Base-by-base conservation (phyloP, 2,113 vertebrate genomes). In the Phoxinus phoxinus region DNA sequence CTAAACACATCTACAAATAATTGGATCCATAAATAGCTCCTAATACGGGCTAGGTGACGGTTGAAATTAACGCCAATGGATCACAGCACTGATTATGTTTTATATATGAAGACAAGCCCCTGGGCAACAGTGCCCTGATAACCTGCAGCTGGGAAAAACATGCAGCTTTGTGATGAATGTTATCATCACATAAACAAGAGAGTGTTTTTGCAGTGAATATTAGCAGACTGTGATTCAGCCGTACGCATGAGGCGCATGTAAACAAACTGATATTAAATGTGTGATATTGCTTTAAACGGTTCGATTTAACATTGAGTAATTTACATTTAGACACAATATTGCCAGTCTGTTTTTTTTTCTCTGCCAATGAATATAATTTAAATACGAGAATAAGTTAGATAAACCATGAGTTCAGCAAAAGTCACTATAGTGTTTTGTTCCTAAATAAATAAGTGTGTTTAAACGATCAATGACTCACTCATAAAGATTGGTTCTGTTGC, bases 1-100 rank as follows among this genome's bases (percentile, higher is more conserved):
- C 63, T 56, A 71, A 67, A 84, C 61, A 59, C 46, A 78, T 84
- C 63, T 56, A 5, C 30, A 69, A 73, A 65, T 87, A 84, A 89
- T 84, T 84, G 81, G 51, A 86, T 86, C 53, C 51, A 84, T 82
- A 84, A 86, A 87, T 89, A 84, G 67, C 75, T 32, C 25, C 80
- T 75, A 74, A 89, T 86, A 59, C 30, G 76, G 35, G 21, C 53
- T 76, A 10, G 69, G 11, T 80, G 75, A 73, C 17, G 79, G 46
- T 59, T 27, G 41, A 65, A 83, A 85, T 73, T 59, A 86, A 27
- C 19, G 15, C 17, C 17, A 44, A 82, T 35, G 21, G 59, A 13
- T 73, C 41, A 82, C 30, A 74, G 11, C 19, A 9, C 37, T 82
- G 71, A 84, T 84, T 75, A 48, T 82, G 48, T 41, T 25, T 59